These are phyloP conservation scores for Menidia beryllina DNA, from an alignment of 2,113 vertebrate species.

Conservation along the genomic window DNA sequence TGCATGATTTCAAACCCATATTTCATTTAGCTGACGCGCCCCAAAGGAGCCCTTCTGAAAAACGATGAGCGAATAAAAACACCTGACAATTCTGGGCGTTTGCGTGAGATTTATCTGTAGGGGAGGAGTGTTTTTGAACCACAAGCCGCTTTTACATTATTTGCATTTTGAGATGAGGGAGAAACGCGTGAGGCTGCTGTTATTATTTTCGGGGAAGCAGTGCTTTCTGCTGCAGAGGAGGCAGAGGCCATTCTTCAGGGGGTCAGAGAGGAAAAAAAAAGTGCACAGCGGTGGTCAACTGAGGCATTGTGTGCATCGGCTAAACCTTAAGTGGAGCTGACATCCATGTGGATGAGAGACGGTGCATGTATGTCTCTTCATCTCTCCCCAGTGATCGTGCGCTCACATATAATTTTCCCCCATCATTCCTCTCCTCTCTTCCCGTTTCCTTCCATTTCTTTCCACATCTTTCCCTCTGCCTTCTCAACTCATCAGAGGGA, in stretches of 20 bases:
- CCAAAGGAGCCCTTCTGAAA: not conserved
- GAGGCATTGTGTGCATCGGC: constrained; percentile 16
- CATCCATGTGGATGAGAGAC: constrained; percentile 37
- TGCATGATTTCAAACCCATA: constrained; percentile 29
- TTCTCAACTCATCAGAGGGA: constrained; percentile 60
- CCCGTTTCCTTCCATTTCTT: constrained; percentile 59
- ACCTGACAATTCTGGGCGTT: constrained; percentile 2
- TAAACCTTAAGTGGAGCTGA: constrained; percentile 44
- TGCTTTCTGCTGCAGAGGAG: constrained; percentile 24
- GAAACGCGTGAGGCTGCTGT: constrained; percentile 22
- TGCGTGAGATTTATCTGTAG: not conserved
- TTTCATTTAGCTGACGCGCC: constrained; percentile 17
- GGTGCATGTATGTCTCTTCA: constrained; percentile 40
- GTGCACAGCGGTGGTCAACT: constrained; percentile 38
- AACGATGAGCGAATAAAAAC: not conserved
- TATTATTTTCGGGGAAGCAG: constrained; percentile 44
- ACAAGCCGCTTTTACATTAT: too few relatives aligned
- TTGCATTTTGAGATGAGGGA: constrained; percentile 9
- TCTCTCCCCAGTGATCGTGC: constrained; percentile 27
- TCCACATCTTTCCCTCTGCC: constrained; percentile 53
- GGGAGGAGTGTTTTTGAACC: not conserved
- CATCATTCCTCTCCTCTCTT: constrained; percentile 38
- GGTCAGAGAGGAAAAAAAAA: constrained; percentile 1
- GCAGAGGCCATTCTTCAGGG: constrained; percentile 9
- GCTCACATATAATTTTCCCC: constrained; percentile 50